Conservation (phyloP, 2,113 vertebrate genomes). For the Genyomyrus donnyi region DNA sequence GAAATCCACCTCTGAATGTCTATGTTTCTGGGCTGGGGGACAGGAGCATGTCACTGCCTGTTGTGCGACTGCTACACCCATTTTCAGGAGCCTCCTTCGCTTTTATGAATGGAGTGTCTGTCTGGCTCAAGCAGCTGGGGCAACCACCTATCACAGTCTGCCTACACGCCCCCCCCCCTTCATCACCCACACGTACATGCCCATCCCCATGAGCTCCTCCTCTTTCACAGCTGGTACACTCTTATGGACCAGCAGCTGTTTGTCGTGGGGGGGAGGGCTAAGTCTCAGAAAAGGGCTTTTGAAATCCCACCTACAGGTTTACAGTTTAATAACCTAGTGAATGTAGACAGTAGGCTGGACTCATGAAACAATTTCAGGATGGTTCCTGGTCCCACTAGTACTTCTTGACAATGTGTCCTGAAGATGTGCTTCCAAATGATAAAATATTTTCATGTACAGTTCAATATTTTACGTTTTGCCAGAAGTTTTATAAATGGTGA, state of each 20-base stretch:
- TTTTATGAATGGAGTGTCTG: conserved; percentile 28
- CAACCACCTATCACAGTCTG: conserved; percentile 8
- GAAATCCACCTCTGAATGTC: background rate
- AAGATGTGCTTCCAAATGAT: background rate
- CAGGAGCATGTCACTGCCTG: conserved; percentile 9
- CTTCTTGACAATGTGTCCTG: background rate
- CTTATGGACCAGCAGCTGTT: conserved; percentile 15
- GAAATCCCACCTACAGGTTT: background rate
- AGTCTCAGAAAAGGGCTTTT: conserved; percentile 10
- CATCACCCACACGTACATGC: background rate
- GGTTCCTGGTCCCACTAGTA: background rate
- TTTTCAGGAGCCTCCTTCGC: conserved; percentile 6
- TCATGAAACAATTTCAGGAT: background rate
- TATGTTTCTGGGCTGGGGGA: background rate
- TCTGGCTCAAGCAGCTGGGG: conserved; percentile 14
- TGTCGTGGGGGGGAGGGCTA: background rate
- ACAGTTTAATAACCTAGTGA: background rate
- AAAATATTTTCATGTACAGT: background rate
- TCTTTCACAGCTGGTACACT: background rate
- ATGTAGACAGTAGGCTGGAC: background rate
- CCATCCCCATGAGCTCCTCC: background rate
- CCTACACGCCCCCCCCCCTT: background rate
- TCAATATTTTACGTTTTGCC: background rate
- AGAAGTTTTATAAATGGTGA: background rate
- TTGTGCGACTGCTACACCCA: background rate